Percentiles rank a stretch among this genome's conserved stretches.
Conservation (phyloP, 1,140 invertebrate species). For the Ips typographus region DNA sequence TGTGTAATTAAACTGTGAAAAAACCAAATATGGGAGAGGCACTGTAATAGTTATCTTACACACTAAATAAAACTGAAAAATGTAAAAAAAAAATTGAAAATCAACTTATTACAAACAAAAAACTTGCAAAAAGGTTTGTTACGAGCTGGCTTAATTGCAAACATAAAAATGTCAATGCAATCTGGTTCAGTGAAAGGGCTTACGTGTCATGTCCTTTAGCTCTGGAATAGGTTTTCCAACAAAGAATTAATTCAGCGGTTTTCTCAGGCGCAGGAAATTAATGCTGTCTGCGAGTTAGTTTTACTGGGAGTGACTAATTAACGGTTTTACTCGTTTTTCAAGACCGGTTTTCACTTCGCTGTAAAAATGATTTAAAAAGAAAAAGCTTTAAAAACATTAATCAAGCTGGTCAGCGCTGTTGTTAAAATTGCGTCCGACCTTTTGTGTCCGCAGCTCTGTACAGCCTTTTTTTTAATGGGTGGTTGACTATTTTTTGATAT, state of each 20-base stretch:
- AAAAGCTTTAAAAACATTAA: slow-evolving; percentile 5
- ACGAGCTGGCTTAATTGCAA: too few relatives aligned
- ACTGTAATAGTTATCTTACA: too few relatives aligned
- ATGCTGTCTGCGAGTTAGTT: slow-evolving; percentile 5
- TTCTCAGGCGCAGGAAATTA: slow-evolving; percentile 4
- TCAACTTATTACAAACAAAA: too few relatives aligned
- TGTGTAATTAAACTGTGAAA: too few relatives aligned
- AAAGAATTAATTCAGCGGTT: slow-evolving; percentile 11
- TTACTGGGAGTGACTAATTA: slow-evolving; percentile 12
- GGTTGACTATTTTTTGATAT: too few relatives aligned
- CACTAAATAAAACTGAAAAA: too few relatives aligned
- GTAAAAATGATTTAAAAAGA: slow-evolving; percentile 6
- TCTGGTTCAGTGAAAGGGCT: too few relatives aligned
- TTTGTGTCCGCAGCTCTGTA: background rate
- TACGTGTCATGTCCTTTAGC: slow-evolving; percentile 9
- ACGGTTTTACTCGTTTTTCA: slow-evolving; percentile 12
- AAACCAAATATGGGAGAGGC: too few relatives aligned
- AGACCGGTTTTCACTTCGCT: slow-evolving; percentile 4
- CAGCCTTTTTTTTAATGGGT: too few relatives aligned
- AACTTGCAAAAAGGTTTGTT: too few relatives aligned
- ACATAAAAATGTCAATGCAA: too few relatives aligned
- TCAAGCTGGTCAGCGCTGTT: slow-evolving; percentile 5
- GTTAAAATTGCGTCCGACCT: background rate
- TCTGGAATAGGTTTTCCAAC: slow-evolving; percentile 6
- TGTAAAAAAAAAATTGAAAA: too few relatives aligned